Base-by-base conservation (phyloP, 2,113 vertebrate species). In the Podiceps cristatus region DNA sequence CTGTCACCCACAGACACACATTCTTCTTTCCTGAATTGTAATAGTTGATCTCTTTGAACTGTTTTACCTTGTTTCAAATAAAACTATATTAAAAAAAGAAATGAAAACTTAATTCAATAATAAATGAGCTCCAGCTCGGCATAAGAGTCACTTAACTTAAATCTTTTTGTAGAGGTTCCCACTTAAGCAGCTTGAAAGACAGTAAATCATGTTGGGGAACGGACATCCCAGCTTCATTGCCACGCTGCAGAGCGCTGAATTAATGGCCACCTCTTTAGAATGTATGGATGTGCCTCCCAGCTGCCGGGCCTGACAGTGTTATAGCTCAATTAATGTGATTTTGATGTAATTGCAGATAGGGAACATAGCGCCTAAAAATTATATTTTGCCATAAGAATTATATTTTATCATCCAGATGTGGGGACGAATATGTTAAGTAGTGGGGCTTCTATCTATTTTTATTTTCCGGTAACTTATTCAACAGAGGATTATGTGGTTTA, bases 81-180 rank as follows among this genome's bases (percentile, higher is more conserved):
- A 98, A 98, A 97, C 98, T 95, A 50, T 97, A 98, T n/a, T n/a
- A n/a, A n/a, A n/a, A n/a, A n/a, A 98, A 84, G 96, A 98, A 98
- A 98, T 98, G 98, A 98, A 98, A 98, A 98, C 98, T 98, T 98
- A 99, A 99, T 99, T 98, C 98, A 99, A 98, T 98, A 99, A 98
- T 99, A 99, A 98, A 99, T 98, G 98, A 98, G 98, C 98, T 98
- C 97, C 97, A 96, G 98, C 98, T 97, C 81, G 29, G 98, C 98
- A 98, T 96, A 98, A 98, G 98, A 99, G 98, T 99, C 98, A 98
- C 98, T 99, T 99, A 98, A 99, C 98, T 98, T 98, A 99, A 99
- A 99, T 99, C 98, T 98, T 99, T 98, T 98, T 99, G 98, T 98
- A 98, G 98, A 98, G 98, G 98, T 98, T 98, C 98, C 98, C 98